Evolutionary conservation across 2,888 invertebrate species (phyloP).

Genomic region (Timandra comae): DNA sequence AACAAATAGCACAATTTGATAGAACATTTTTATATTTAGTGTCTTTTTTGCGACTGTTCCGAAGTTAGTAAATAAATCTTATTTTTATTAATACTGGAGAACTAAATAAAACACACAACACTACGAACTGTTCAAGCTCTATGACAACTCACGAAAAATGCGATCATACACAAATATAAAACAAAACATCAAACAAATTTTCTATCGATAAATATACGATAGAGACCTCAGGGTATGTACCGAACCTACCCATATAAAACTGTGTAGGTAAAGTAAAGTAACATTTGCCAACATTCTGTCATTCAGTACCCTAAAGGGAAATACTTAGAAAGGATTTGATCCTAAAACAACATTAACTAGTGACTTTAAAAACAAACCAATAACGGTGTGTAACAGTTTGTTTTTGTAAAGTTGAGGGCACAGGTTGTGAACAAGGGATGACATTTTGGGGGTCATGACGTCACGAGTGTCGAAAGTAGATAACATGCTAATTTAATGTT

Average conservation of each 20-base stretch:
- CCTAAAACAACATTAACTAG: conserved; percentile 62
- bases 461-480: conserved; percentile 18
- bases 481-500: conserved; percentile 18
- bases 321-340: conserved; percentile 51
- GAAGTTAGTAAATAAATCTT: too few species aligned
- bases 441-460: conserved; percentile 18
- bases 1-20: too few species aligned
- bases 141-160: too few species aligned
- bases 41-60: too few species aligned
- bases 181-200: background rate
- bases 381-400: conserved; percentile 34
- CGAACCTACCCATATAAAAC: background rate
- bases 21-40: too few species aligned
- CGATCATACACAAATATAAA: too few species aligned
- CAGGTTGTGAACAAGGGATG: conserved; percentile 20
- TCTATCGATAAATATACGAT: background rate
- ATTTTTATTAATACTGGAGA: too few species aligned
- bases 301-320: conserved; percentile 17
- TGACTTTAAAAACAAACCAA: conserved; percentile 42
- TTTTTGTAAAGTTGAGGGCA: conserved; percentile 19
- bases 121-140: too few species aligned
- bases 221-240: background rate
- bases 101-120: too few species aligned
- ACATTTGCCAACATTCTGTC: background rate
- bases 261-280: background rate